These are phyloP conservation scores for Hemibates koningsi DNA, from an alignment of 2,113 vertebrate genomes.

Conservation along the genomic window DNA sequence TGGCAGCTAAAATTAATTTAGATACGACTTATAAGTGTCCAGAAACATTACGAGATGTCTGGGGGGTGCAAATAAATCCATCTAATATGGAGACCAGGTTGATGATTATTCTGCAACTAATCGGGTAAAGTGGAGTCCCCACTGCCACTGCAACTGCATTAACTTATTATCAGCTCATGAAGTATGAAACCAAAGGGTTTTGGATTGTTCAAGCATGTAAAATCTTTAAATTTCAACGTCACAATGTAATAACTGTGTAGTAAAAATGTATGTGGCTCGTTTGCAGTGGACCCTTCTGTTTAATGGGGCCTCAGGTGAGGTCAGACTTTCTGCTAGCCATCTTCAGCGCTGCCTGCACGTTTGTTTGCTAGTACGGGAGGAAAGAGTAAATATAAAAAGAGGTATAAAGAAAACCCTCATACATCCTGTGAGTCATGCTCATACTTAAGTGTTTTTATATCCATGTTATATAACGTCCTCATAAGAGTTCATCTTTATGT, in stretches of 20 bases:
- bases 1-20: neutral
- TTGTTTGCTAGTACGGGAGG: neutral
- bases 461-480: neutral
- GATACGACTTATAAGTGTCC: fast-evolving
- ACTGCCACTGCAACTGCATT: fast-evolving
- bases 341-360: neutral
- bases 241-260: neutral
- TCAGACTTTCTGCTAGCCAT: neutral
- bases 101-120: neutral
- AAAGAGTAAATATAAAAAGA: neutral
- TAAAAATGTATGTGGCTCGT: neutral
- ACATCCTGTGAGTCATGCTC: neutral
- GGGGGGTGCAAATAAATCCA: fast-evolving
- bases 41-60: neutral
- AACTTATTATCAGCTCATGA: neutral
- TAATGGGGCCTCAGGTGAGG: neutral
- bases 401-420: neutral
- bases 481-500: neutral
- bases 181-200: neutral
- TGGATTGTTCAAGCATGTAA: fast-evolving
- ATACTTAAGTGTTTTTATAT: neutral
- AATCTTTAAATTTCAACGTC: neutral
- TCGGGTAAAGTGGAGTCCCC: fast-evolving
- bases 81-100: neutral
- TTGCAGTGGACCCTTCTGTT: neutral